Conservation (phyloP, 1,140 invertebrate species). For the Leguminivora glycinivorella region DNA sequence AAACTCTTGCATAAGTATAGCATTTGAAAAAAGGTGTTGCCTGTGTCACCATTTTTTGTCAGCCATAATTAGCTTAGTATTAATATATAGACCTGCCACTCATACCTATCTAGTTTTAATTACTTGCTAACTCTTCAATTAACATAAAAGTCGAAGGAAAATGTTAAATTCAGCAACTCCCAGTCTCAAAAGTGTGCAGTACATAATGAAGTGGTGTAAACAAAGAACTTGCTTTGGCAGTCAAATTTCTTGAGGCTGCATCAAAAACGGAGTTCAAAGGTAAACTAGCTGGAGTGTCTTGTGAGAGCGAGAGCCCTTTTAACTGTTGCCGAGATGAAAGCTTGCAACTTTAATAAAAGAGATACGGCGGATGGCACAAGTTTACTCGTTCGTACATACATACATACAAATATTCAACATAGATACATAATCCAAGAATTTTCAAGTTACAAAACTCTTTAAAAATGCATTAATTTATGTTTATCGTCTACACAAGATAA, state of each 20-base stretch:
- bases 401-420: too few relatives aligned
- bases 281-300: conserved; percentile 21
- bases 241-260: conserved; percentile 13
- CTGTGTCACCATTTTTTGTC: too few relatives aligned
- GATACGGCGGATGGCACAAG: not conserved
- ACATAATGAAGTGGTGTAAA: not conserved
- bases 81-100: too few relatives aligned
- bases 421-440: not conserved
- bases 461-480: too few relatives aligned
- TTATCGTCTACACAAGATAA: too few relatives aligned
- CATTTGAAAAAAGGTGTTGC: too few relatives aligned
- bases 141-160: not conserved
- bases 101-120: not conserved
- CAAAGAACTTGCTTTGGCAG: conserved; percentile 22
- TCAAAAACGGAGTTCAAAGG: conserved; percentile 21
- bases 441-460: too few relatives aligned
- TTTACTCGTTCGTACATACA: not conserved
- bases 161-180: not conserved
- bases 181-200: not conserved
- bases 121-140: not conserved
- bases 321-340: conserved; percentile 14
- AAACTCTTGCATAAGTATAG: too few relatives aligned
- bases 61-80: too few relatives aligned
- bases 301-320: not conserved
- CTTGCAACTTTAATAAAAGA: conserved; percentile 20